These are phyloP conservation scores for Pluvianellus socialis DNA, from an alignment of 2,113 vertebrate species.

Conservation along the genomic window DNA sequence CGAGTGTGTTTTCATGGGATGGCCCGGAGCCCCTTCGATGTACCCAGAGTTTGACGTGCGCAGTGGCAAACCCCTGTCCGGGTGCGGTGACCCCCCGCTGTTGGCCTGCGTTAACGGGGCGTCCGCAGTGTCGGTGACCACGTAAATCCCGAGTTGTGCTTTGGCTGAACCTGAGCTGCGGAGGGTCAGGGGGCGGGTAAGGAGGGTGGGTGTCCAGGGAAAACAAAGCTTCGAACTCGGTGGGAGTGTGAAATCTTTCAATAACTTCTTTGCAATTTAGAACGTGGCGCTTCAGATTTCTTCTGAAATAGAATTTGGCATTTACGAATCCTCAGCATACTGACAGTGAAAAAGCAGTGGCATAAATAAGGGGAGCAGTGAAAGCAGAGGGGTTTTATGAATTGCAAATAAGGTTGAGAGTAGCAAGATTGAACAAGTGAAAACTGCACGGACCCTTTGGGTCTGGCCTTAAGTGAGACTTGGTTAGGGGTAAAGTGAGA, in stretches of 20 bases:
- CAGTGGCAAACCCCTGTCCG: fast-evolving
- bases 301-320: background rate
- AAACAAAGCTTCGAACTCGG: fast-evolving
- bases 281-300: fast-evolving
- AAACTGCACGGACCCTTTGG: fast-evolving
- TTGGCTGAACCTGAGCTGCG: too few species aligned
- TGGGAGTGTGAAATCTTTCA: background rate
- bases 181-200: background rate
- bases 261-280: fast-evolving
- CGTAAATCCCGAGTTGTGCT: fast-evolving
- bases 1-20: fast-evolving
- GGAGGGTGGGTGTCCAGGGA: too few species aligned
- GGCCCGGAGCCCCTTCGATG: fast-evolving
- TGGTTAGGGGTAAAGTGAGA: background rate
- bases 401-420: background rate
- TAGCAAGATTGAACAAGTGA: background rate
- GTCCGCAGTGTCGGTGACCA: fast-evolving
- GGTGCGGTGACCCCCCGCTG: fast-evolving
- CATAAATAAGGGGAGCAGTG: background rate
- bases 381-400: too few species aligned
- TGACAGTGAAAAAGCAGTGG: background rate
- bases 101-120: too few species aligned
- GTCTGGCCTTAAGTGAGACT: background rate
- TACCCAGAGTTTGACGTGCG: fast-evolving
- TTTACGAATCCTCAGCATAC: fast-evolving